phyloP scores from a whole-genome alignment of 1,140 invertebrate genomes.

The Popillia japonica region DNA sequence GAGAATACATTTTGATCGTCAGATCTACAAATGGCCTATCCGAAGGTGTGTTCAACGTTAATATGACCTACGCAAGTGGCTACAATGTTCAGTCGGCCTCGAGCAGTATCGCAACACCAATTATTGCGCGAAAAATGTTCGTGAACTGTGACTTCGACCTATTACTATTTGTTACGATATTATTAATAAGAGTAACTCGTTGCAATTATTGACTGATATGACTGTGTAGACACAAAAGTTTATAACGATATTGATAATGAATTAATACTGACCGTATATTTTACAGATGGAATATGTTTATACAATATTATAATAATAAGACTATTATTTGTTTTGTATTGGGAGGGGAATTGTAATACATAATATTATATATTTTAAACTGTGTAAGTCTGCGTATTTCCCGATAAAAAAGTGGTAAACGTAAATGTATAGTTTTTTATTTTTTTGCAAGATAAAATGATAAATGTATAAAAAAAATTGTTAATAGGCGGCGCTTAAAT shows the following conservation, averaged over 20 bases:
- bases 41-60: constrained; percentile 64
- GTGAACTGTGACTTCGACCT: constrained; percentile 16
- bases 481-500: constrained; percentile 41
- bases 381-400: constrained; percentile 30
- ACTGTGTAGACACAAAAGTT: constrained; percentile 17
- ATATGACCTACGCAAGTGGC: constrained; percentile 64
- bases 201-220: constrained; percentile 13
- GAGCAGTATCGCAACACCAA: not conserved
- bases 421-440: constrained; percentile 41
- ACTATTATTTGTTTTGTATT: not conserved
- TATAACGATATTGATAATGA: not conserved
- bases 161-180: constrained; percentile 16
- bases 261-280: constrained; percentile 13
- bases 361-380: constrained; percentile 31
- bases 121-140: not conserved
- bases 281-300: constrained; percentile 21
- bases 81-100: constrained; percentile 53
- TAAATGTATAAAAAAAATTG: constrained; percentile 39
- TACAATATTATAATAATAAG: constrained; percentile 7
- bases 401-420: constrained; percentile 33
- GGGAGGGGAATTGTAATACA: not conserved
- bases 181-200: constrained; percentile 28
- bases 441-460: constrained; percentile 37
- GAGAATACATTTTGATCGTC: constrained; percentile 66
- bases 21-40: constrained; percentile 63